Evolutionary conservation across 2,888 invertebrate genomes (phyloP).

Genomic region (Cephus pulcher): DNA sequence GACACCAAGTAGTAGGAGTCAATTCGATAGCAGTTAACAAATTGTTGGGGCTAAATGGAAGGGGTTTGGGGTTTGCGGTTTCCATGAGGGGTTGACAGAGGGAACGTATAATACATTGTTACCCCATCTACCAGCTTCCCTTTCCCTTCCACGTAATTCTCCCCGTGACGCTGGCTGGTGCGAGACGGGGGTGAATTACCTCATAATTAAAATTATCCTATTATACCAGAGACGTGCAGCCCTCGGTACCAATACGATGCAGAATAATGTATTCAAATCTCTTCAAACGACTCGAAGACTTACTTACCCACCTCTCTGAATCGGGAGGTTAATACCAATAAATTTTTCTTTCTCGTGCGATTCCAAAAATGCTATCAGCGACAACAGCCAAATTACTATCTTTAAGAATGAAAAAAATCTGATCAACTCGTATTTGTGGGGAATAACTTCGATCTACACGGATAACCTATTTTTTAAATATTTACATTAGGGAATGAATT

Average conservation of each 20-base stretch:
- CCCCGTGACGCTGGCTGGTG: conserved; percentile 20
- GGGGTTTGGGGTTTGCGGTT: conserved; percentile 57
- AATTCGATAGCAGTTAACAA: conserved; percentile 59
- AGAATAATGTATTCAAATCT: neutral
- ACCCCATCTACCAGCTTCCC: conserved; percentile 51
- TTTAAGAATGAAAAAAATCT: neutral
- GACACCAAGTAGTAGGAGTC: conserved; percentile 25
- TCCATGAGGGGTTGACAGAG: conserved; percentile 45
- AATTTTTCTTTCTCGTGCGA: neutral
- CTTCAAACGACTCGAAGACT: neutral
- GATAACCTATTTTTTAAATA: neutral
- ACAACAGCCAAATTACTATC: neutral
- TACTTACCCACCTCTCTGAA: neutral
- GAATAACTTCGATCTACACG: neutral
- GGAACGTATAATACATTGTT: conserved; percentile 63
- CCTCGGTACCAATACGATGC: neutral
- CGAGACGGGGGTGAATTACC: conserved; percentile 38
- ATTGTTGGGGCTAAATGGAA: conserved; percentile 56
- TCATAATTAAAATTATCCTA: conserved; percentile 58
- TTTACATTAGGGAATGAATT: neutral
- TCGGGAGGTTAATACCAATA: neutral
- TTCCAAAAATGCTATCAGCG: neutral
- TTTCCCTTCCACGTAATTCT: conserved; percentile 36
- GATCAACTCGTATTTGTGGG: neutral
- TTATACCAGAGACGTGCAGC: conserved; percentile 19